These are phyloP conservation scores for Kudoa iwatai DNA, from an alignment of 30 jellyfish, hydroid and myxozoan genomes.

Conservation along the genomic window DNA sequence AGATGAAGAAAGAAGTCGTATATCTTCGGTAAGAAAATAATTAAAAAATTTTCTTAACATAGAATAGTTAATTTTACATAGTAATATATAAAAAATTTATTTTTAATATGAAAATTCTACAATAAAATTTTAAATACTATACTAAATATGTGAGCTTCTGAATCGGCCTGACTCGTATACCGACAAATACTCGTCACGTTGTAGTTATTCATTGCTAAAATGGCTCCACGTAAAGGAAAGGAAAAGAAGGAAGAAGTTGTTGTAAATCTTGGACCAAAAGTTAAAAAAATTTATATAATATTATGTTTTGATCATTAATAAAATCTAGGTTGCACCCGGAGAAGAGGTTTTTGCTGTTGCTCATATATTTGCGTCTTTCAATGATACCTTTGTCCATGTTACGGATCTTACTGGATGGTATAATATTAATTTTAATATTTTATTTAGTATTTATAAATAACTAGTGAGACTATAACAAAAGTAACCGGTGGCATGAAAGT, in stretches of 20 bases:
- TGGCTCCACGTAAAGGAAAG: slow-evolving; percentile 95
- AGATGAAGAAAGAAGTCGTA: too few relatives aligned
- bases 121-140: too few relatives aligned
- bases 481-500: slow-evolving; percentile 99
- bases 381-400: slow-evolving; percentile 86
- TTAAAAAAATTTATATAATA: slow-evolving; percentile 1
- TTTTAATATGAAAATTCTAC: too few relatives aligned
- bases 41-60: too few relatives aligned
- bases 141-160: too few relatives aligned
- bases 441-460: neutral
- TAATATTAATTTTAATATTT: neutral
- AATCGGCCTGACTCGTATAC: too few relatives aligned
- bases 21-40: too few relatives aligned
- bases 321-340: slow-evolving; percentile 64
- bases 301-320: neutral
- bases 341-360: slow-evolving; percentile 95
- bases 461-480: slow-evolving; percentile 71
- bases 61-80: too few relatives aligned
- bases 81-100: too few relatives aligned
- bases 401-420: slow-evolving; percentile 91
- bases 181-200: too few relatives aligned
- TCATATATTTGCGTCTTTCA: slow-evolving; percentile 89
- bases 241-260: slow-evolving; percentile 76
- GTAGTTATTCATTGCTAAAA: slow-evolving; percentile 4
- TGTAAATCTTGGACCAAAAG: slow-evolving; percentile 78